Conservation (phyloP, 2,113 vertebrate genomes). For the Aspidoscelis tigris region DNA sequence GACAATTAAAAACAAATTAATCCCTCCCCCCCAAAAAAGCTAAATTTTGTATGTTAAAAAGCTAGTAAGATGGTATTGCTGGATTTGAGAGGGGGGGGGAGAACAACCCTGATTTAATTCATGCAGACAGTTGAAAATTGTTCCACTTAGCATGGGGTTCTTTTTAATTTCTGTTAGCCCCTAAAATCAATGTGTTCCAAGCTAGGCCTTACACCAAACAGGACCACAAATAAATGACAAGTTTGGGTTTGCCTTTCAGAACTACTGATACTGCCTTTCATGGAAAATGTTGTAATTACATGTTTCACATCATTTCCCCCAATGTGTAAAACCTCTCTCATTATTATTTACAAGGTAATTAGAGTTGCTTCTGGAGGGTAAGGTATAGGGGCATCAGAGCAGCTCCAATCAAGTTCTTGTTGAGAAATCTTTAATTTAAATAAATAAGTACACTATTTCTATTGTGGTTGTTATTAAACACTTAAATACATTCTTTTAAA, state of each 20-base stretch:
- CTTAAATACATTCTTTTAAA: no score
- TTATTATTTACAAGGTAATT: slow-evolving; percentile 29
- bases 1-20: not conserved
- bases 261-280: slow-evolving; percentile 2
- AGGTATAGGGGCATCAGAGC: not conserved
- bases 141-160: no score
- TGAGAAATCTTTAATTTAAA: not conserved
- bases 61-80: not conserved
- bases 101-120: not conserved
- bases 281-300: slow-evolving; percentile 38
- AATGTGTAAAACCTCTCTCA: slow-evolving; percentile 28
- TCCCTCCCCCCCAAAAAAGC: no score
- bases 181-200: not conserved
- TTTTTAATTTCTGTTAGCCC: rapidly evolving
- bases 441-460: not conserved
- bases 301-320: slow-evolving; percentile 54
- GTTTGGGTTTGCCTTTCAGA: slow-evolving; percentile 38
- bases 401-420: not conserved
- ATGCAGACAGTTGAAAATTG: not conserved
- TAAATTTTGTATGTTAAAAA: not conserved
- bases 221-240: slow-evolving; percentile 22
- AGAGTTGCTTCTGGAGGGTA: not conserved
- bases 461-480: not conserved
- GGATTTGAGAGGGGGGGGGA: not conserved
- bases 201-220: not conserved